Evolutionary conservation across 2,888 invertebrate genomes (phyloP), one percentile per base, ranked within the genome.

Genomic region (Eupithecia vulgata): DNA sequence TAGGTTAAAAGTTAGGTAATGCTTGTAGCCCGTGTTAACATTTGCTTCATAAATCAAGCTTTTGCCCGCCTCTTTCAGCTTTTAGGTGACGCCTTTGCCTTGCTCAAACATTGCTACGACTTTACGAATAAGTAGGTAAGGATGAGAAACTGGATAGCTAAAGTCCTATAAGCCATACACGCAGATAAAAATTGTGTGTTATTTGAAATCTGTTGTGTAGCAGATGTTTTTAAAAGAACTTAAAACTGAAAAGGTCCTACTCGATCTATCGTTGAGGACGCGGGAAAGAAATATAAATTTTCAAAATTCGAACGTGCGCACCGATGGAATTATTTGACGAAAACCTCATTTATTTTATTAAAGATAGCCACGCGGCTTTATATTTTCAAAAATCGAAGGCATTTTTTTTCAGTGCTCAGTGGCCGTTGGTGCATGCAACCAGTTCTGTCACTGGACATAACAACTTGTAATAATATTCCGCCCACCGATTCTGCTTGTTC

Each of bases 401-500:
- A 3, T 34, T 62, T 35, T 81, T 85, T 84, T 81, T 82, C 76
- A 78, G 79, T 81, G 82, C 79, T 77, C 73, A 80, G 84, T 89
- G 91, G 90, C 91, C 89, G 89, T 86, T 76, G 83, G 21, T 84
- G 82, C 81, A 17, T 87, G 78, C 82, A 79, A 82, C 81, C 81
- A 82, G 81, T 81, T 87, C 89, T 92, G 93, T 92, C 91, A 91
- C 88, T 91, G 87, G 79, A 76, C 78, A 83, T 87, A 89, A 88
- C 86, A 84, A 85, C 85, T 85, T 82, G 86, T 93, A 93, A 93
- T 92, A 87, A 87, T 91, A 93, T 93, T 90, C 93, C 93, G 91
- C 93, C 93, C 87, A 92, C 92, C 89, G 88, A 91, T 92, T 92
- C 91, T 87, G 90, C 90, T 90, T 88, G 91, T 89, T 87, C 84